Evolutionary conservation across 2,797 vertebrate genomes (phyloP), one percentile per base, ranked within the genome.

Genomic region (Sebastes kiyomatsui): DNA sequence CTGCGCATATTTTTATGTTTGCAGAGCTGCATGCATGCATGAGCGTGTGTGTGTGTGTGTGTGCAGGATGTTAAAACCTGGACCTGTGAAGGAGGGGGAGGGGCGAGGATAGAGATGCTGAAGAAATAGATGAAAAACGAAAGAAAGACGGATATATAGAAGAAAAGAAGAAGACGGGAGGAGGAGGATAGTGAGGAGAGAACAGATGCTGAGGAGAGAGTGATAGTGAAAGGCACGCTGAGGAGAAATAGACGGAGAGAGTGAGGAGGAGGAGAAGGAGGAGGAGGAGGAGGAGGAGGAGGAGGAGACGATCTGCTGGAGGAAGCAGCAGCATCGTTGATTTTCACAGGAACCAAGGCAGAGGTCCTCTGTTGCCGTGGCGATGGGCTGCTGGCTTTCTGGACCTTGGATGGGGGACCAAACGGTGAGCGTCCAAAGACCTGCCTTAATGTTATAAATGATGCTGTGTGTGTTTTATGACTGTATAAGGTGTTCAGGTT

Each of bases 341-440:
- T 90, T 87, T 85, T 85, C 79, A 66, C 71, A 79, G 81, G 81
- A 87, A 66, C 68, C 65, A 55, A 85, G 82, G 82, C 81, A 75
- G 87, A 84, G 86, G 22, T 91, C 85, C 89, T 93, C 94, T 87
- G 93, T 95, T 93, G 92, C 94, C 83, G 92, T 94, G 93, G 93
- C 92, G 80, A 96, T 96, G 96, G 96, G 96, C 92, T 96, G 96
- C 90, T 95, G 95, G 94, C 93, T 95, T 66, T 96, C 95, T 49
- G 95, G 95, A 94, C 94, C 94, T 61, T 95, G 94, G 95, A 92
- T 92, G 81, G 92, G 92, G 3, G 95, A 96, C 68, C 93, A 94
- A 88, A 94, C 88, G 93, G 94, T 95, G 87, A 95, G 94, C 35
- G 14, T 82, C 38, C 18, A 68, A 68, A 77, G 33, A 80, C 7